These are phyloP conservation scores for Hydrolagus colliei DNA, from an alignment of 2,797 vertebrate species.

Conservation along the genomic window DNA sequence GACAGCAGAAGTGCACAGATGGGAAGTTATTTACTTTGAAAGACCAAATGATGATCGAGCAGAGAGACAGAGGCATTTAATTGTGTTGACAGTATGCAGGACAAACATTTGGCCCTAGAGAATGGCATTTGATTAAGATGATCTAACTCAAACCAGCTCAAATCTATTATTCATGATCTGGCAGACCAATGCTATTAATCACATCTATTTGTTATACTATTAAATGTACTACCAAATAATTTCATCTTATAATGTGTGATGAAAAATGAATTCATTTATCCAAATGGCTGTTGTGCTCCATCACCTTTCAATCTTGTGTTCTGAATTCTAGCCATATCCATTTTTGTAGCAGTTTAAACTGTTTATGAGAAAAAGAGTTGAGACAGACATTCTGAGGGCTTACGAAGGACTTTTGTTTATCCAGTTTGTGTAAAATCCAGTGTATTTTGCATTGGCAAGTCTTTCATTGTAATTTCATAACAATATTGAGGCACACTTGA, in stretches of 20 bases:
- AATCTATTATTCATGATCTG: constrained; percentile 72
- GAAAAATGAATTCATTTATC: constrained; percentile 27
- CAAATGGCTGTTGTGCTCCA: constrained; percentile 32
- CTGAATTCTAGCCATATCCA: constrained; percentile 23
- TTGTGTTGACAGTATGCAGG: constrained; percentile 71
- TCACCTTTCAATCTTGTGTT: constrained; percentile 27
- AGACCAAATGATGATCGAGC: constrained; percentile 68
- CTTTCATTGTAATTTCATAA: background rate
- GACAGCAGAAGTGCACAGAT: constrained; percentile 18
- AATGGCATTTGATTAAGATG: constrained; percentile 74
- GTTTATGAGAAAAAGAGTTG: background rate
- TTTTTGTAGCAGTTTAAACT: constrained; percentile 4
- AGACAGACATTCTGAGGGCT: constrained; percentile 12
- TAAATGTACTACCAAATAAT: constrained; percentile 47
- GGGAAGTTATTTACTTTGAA: constrained; percentile 34
- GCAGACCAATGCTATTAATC: constrained; percentile 60
- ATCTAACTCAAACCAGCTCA: constrained; percentile 61
- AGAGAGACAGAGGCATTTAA: constrained; percentile 67
- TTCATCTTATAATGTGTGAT: constrained; percentile 28
- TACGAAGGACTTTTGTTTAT: background rate
- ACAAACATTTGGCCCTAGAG: constrained; percentile 70
- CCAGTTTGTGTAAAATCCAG: background rate
- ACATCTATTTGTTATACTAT: constrained; percentile 71
- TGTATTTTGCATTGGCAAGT: background rate
- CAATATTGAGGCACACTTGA: background rate